Conservation (phyloP, 2,888 invertebrate species). For the Drosophila anomalata region DNA sequence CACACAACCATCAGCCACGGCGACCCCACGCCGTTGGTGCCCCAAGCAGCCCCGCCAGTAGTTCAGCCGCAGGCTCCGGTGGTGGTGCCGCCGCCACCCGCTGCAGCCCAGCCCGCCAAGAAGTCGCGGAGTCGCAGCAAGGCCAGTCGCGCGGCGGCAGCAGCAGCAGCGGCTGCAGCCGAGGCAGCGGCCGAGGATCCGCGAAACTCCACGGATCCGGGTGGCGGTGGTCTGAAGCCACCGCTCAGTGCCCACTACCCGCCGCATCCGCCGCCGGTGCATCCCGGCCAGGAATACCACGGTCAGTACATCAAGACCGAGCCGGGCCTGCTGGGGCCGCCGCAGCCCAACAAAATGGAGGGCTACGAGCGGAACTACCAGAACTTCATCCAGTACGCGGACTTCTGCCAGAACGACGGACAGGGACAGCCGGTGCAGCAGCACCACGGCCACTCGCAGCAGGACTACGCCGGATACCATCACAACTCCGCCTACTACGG, state of each 20-base stretch:
- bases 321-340: constrained; percentile 81
- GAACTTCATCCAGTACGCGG: constrained; percentile 84
- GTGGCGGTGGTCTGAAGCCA: constrained; percentile 73
- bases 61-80: constrained; percentile 50
- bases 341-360: constrained; percentile 83
- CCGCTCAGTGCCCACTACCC: constrained; percentile 71
- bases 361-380: constrained; percentile 84
- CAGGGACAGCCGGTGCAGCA: constrained; percentile 80
- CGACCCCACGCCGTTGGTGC: constrained; percentile 37
- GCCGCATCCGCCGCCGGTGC: constrained; percentile 61
- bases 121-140: constrained; percentile 79
- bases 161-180: constrained; percentile 71
- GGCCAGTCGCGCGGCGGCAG: constrained; percentile 68
- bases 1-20: constrained; percentile 73
- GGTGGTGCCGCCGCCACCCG: constrained; percentile 37
- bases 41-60: constrained; percentile 52
- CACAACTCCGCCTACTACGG: constrained; percentile 82
- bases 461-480: constrained; percentile 78
- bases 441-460: constrained; percentile 68
- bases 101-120: constrained; percentile 50
- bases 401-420: constrained; percentile 83
- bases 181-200: constrained; percentile 75
- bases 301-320: constrained; percentile 83
- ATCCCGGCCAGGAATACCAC: constrained; percentile 75
- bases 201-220: constrained; percentile 83